phyloP scores from a whole-genome alignment of 2,113 vertebrate species.

The Cairina moschata region DNA sequence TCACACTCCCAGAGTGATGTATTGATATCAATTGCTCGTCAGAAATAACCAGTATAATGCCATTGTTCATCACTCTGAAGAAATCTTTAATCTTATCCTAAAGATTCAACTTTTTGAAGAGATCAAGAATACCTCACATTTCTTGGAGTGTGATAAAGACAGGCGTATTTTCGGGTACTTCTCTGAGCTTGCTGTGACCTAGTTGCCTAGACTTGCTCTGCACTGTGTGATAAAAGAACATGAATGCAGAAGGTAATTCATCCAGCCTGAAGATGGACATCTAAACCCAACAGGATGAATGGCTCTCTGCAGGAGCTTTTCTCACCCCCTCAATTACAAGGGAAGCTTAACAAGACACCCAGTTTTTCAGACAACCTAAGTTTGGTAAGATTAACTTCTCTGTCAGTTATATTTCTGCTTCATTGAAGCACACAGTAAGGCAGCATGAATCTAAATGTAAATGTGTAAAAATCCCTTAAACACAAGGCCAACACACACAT shows the following conservation, averaged over 20 bases:
- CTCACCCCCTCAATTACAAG: not conserved
- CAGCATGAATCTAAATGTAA: not conserved
- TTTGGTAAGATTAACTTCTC: not conserved
- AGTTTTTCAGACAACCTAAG: not conserved
- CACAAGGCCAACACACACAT: not conserved
- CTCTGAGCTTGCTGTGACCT: constrained; percentile 3
- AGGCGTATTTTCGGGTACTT: not conserved
- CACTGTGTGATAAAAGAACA: not conserved
- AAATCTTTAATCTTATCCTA: not conserved
- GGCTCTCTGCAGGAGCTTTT: not conserved
- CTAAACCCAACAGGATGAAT: not conserved
- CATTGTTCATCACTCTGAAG: not conserved
- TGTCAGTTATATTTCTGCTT: not conserved
- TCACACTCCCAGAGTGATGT: not conserved
- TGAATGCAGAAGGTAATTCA: not conserved
- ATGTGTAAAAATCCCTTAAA: not conserved
- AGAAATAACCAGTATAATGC: not conserved
- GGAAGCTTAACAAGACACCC: not conserved
- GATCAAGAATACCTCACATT: not conserved
- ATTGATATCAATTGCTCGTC: not conserved
- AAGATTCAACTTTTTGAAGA: not conserved
- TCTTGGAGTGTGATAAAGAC: not conserved
- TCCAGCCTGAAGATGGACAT: not conserved
- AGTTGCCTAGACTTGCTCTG: not conserved
- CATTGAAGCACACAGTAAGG: not conserved